phyloP scores from a whole-genome alignment of 1,140 invertebrate genomes.

The Saccostrea cuccullata region DNA sequence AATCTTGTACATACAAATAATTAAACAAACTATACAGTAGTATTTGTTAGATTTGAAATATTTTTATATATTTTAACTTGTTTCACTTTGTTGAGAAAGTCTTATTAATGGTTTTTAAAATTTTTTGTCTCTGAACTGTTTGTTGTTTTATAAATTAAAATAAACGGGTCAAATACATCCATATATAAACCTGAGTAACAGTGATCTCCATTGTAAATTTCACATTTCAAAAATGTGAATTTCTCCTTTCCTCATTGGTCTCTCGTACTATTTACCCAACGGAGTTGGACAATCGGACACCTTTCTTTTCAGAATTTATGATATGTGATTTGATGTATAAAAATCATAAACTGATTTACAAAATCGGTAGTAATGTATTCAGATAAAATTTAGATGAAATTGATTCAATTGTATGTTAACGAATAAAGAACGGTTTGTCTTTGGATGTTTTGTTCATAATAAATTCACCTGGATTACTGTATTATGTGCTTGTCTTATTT shows the following conservation, averaged over 20 bases:
- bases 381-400: too few relatives aligned
- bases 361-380: too few relatives aligned
- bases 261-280: not conserved
- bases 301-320: too few relatives aligned
- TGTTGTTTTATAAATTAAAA: not conserved
- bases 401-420: too few relatives aligned
- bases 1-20: not conserved
- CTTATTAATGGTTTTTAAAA: not conserved
- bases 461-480: too few relatives aligned
- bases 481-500: too few relatives aligned
- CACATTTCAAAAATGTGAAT: constrained; percentile 32
- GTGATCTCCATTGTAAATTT: not conserved
- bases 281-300: not conserved
- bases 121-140: not conserved
- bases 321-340: too few relatives aligned
- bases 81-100: constrained; percentile 15
- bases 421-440: too few relatives aligned
- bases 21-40: not conserved
- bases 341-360: too few relatives aligned
- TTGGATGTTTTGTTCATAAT: too few relatives aligned
- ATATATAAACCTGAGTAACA: not conserved
- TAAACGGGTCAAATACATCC: not conserved
- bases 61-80: not conserved
- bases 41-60: constrained; percentile 26
- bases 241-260: not conserved